phyloP scores from a whole-genome alignment of 2,888 invertebrate species.

The Invenusta paracnida region DNA sequence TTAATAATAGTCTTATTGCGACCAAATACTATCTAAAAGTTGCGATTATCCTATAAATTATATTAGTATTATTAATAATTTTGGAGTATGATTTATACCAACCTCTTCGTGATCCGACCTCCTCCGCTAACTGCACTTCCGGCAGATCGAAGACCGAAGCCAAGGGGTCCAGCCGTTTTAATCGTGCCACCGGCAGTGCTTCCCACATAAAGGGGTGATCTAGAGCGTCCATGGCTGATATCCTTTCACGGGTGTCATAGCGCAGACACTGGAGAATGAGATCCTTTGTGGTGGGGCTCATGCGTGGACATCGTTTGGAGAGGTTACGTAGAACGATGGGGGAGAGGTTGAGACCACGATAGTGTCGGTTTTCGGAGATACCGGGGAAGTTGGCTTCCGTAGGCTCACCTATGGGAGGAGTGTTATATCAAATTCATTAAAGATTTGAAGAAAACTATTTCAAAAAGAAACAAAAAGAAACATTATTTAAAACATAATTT shows the following conservation, averaged over 20 bases:
- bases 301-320: not conserved
- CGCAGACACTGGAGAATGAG: not conserved
- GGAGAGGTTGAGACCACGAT: not conserved
- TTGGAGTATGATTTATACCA: too few relatives aligned
- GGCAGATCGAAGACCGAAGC: not conserved
- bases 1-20: too few relatives aligned
- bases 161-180: not conserved
- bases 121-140: not conserved
- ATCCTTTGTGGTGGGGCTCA: not conserved
- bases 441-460: too few relatives aligned
- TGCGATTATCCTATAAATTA: too few relatives aligned
- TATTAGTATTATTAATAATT: too few relatives aligned
- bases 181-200: not conserved
- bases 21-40: too few relatives aligned
- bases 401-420: constrained; percentile 64
- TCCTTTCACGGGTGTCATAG: not conserved
- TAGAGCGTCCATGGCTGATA: not conserved
- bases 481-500: too few relatives aligned
- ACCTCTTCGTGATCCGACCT: too few relatives aligned
- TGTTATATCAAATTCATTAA: too few relatives aligned
- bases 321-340: not conserved
- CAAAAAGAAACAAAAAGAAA: not conserved
- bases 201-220: not conserved
- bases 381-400: constrained; percentile 62
- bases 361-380: constrained; percentile 56